These are phyloP conservation scores for Excalfactoria chinensis DNA, from an alignment of 2,113 vertebrate species.

Conservation along the genomic window DNA sequence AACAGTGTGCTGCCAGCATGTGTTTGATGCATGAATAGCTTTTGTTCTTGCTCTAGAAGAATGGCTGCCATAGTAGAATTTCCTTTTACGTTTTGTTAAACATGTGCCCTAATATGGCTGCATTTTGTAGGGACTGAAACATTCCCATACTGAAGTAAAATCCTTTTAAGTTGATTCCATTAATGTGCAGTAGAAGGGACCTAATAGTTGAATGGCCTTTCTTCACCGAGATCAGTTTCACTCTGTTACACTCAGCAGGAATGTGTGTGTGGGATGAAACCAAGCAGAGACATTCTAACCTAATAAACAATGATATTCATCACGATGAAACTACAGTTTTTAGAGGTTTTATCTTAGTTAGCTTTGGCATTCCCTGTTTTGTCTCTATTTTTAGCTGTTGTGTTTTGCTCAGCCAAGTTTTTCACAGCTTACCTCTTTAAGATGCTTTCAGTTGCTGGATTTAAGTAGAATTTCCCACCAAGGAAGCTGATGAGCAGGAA, in stretches of 20 bases:
- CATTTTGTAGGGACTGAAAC: not conserved
- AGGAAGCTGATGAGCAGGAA: not conserved
- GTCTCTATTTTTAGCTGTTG: not conserved
- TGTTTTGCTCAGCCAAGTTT: not conserved
- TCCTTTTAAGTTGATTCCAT: not conserved
- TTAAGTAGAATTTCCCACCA: not conserved
- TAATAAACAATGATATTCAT: not conserved
- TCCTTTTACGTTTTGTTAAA: conserved; percentile 6
- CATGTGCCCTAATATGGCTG: not conserved
- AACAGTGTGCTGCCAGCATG: conserved; percentile 9
- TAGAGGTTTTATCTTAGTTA: not conserved
- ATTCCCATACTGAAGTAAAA: not conserved
- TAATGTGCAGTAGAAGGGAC: not conserved
- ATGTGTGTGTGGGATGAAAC: not conserved
- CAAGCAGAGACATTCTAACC: not conserved
- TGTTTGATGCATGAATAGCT: conserved; percentile 34
- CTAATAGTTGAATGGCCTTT: not conserved
- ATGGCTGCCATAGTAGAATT: not conserved
- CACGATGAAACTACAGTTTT: not conserved
- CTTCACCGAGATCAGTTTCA: not conserved
- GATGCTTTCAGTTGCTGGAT: not conserved
- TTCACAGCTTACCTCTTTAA: not conserved
- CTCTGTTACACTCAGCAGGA: not conserved
- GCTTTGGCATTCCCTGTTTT: not conserved
- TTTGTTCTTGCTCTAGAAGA: conserved; percentile 30